Conservation (phyloP, 2,113 vertebrate genomes). For the Gymnorhina tibicen region DNA sequence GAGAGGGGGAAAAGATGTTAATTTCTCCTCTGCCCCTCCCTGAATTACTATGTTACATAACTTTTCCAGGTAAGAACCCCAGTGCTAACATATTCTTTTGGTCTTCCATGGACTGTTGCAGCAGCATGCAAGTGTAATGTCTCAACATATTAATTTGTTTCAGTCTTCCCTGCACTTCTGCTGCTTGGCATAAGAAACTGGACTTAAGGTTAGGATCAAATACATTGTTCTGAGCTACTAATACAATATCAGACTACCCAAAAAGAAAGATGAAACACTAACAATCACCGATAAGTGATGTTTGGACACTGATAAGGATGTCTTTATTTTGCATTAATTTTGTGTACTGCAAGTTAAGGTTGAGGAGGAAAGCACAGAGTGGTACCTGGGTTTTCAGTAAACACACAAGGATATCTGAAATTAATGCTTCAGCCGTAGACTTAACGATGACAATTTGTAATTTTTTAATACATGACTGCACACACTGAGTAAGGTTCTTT, state of each 20-base stretch:
- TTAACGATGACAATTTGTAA: background rate
- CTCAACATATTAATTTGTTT: background rate
- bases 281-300: background rate
- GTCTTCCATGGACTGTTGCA: background rate
- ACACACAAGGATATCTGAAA: background rate
- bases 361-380: background rate
- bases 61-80: background rate
- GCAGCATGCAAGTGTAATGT: background rate
- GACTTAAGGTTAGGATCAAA: background rate
- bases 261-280: background rate
- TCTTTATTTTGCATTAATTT: background rate
- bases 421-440: background rate
- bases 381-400: background rate
- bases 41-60: background rate
- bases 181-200: background rate
- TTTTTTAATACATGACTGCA: background rate
- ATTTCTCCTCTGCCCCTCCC: accelerated
- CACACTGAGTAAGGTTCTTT: background rate
- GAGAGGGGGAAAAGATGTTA: accelerated
- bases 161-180: background rate
- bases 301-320: background rate
- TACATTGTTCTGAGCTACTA: background rate
- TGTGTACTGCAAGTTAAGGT: background rate
- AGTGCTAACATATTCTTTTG: background rate
- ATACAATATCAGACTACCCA: no score